A percentile compares a stretch with the other conserved stretches of the same genome.
These are phyloP conservation scores for Cetonia aurata DNA, from an alignment of 2,888 invertebrate genomes.

Conservation along the genomic window DNA sequence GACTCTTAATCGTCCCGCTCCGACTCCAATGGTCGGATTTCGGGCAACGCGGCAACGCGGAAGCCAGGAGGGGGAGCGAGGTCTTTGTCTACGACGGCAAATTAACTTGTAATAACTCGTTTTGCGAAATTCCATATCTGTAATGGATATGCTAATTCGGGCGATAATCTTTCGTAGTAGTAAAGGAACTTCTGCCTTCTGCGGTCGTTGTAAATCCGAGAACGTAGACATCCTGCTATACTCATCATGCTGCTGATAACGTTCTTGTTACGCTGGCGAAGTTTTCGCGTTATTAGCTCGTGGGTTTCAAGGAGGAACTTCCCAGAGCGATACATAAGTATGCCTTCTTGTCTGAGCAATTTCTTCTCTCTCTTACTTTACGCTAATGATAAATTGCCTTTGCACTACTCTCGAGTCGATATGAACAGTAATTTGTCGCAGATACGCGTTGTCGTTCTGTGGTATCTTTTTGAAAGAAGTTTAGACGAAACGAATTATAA, in stretches of 20 bases:
- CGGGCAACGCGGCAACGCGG: background rate
- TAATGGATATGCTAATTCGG: slow-evolving; percentile 36
- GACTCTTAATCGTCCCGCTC: slow-evolving; percentile 12
- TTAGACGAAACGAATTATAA: too few species aligned
- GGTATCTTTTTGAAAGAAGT: too few species aligned
- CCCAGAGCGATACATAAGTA: too few species aligned
- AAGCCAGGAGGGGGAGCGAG: too few species aligned
- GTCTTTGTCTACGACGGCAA: slow-evolving; percentile 21
- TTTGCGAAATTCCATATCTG: slow-evolving; percentile 34
- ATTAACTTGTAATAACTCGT: slow-evolving; percentile 37
- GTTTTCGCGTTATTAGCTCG: slow-evolving; percentile 31
- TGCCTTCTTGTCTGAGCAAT: background rate
- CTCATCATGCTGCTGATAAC: slow-evolving; percentile 2
- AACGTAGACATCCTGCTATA: background rate
- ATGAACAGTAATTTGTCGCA: slow-evolving; percentile 8
- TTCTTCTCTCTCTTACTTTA: background rate
- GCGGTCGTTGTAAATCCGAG: slow-evolving; percentile 7
- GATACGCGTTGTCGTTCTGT: too few species aligned
- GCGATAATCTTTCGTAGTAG: slow-evolving; percentile 17
- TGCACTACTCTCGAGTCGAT: background rate
- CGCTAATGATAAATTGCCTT: slow-evolving; percentile 10
- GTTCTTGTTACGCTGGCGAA: slow-evolving; percentile 18
- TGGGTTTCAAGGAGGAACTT: slow-evolving; percentile 1
- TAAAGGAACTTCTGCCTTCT: slow-evolving; percentile 2
- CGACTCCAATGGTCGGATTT: slow-evolving; percentile 6